Base-by-base conservation (phyloP, 2,888 invertebrate genomes). In the Campoletis raptor region DNA sequence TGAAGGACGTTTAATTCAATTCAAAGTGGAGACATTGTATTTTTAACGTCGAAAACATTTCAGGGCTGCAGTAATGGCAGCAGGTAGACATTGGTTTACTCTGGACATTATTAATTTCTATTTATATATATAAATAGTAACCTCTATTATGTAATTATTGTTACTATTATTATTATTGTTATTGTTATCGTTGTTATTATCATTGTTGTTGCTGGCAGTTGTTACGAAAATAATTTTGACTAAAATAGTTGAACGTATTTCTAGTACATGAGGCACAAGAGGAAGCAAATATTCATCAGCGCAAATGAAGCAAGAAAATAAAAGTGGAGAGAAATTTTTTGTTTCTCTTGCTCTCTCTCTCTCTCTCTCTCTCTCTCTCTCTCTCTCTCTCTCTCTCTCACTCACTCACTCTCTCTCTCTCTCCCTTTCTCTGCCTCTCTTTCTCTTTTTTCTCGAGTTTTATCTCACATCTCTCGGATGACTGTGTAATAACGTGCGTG, bases 271-370 rank as follows among this genome's bases (percentile, higher is more conserved):
- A 15, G 45, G 36, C 12, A 8, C 24, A 21, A 36, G 61, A 6
- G 64, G 45, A 74, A 57, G 87, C 82, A 87, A 87, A 87, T 85
- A 85, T 80, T 85, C 86, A 84, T 85, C 79, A 87, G 85, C n/a
- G 54, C 82, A 85, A 87, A 87, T 79, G 87, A 82, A 80, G 70
- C 82, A 87, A 76, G 70, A 70, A 70, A 48, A 80, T 66, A 54
- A 84, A 79, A 86, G 79, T 80, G 80, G 61, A 74, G 70, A 69
- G 57, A 83, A 73, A 24, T 6, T 69, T 82, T 66, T 80, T 45
- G n/a, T 30, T 54, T 21, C 54, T 10, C 21, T 30, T 30, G 15
- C 21, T n/a, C 30, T 30, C 21, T 9, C 21, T 10, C 67, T 52
- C 54, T 37, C 37, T 15, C 69, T 54, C 40, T 24, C 24, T 52